Base-by-base conservation (phyloP, 2,888 invertebrate species). In the Conops quadrifasciatus region DNA sequence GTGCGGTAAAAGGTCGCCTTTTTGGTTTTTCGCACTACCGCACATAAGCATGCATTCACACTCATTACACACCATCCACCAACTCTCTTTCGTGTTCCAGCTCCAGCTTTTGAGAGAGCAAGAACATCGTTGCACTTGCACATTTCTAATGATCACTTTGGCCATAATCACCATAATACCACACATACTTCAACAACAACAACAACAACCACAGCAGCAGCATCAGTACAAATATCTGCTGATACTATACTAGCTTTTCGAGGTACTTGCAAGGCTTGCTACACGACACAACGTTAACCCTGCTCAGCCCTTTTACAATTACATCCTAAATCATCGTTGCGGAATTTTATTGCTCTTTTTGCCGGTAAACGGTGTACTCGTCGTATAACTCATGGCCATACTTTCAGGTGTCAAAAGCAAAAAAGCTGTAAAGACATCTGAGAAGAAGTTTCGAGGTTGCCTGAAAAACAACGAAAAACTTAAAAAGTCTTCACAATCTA, bases 341-440 rank as follows among this genome's bases (percentile, higher is more conserved):
- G 49, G 4, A 49, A 21, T 56, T 56, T 56, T 56, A 56, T 56
- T 56, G 53, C 21, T 21, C 24, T 56, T 11, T 3, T 26, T 58
- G 24, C 49, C 26, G 28, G 24, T 9, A 58, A 5, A 58, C 15
- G 15, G 58, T 28, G 36, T 36, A 36, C 36, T 36, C 9, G 28
- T 36, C 9, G 28, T 24, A 58, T 58, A 58, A 58, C 26, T 58
- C 58, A 58, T 28, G 58, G n/a, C 24, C 26, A 26, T 58, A 58
- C 16, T 58, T 58, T 58, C 3, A 16, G 4, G 58, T 28, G 58
- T 24, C 28, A 28, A 26, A 15, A n/a, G 53, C 58, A 58, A 26
- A 24, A 36, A 4, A 36, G 9, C 4, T 7, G 36, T n/a, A 36
- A 36, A 36, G 9, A 36, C 36, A 36, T 4, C 36, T 9, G 9